Base-by-base conservation (phyloP, 2,113 vertebrate species). In the Silurus meridionalis region DNA sequence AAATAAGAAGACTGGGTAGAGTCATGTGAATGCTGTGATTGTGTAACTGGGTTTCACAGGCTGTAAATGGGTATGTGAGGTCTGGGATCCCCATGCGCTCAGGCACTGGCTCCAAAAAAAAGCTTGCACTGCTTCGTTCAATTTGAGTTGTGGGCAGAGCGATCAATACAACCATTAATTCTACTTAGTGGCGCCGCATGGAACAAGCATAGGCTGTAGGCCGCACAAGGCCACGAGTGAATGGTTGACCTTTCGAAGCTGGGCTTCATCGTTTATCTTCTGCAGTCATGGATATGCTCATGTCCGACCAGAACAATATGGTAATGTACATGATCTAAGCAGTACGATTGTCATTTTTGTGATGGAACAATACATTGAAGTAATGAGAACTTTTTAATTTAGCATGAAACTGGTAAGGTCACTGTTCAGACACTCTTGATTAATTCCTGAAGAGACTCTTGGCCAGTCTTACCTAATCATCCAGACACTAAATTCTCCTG, bases 121-220 rank as follows among this genome's bases (percentile, higher is more conserved):
- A 80, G 85, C 67, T 81, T 13, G 28, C 66, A 75, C 87, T 25
- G 83, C 83, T 87, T 67, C 9, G 58, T 88, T 87, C 90, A 89
- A 86, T 91, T 89, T 86, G 86, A 90, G 83, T 90, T 90, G 84
- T 88, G 85, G 82, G 83, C 81, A 84, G 80, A 19, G 71, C 78
- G 80, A 91, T 91, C 91, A 81, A 91, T 91, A 85, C n/a, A 6
- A 83, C 89, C 89, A 90, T 90, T 91, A 91, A 90, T 89, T 89
- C 87, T 79, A 87, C 87, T 90, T 90, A 91, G 88, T 64, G 63
- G 86, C 23, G 28, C 83, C 46, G 55, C 63, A 50, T 11, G 71
- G 80, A 84, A 88, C 88, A 85, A 81, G 86, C 66, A 53, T 67
- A 57, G 83, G 83, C 86, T 88, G 85, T 83, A 86, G 87, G 88